Conservation (phyloP, 2,888 invertebrate genomes). For the Schrankia costaestrigalis region DNA sequence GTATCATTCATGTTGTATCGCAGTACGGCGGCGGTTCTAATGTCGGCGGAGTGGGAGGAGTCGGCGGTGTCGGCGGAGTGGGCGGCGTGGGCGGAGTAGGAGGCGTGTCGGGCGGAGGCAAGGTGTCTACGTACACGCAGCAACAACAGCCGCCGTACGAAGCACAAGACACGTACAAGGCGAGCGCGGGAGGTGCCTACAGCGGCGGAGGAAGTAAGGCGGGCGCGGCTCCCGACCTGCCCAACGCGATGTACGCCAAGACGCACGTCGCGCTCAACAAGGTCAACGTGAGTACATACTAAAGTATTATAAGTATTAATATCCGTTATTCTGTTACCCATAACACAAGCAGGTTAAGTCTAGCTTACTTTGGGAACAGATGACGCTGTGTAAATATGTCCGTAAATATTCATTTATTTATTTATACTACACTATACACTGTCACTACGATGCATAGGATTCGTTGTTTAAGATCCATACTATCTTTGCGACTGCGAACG, state of each 20-base stretch:
- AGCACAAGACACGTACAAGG: conserved; percentile 67
- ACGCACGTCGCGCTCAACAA: conserved; percentile 93
- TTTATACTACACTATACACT: too few relatives aligned
- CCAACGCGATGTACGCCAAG: conserved; percentile 92
- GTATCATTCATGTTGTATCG: not conserved
- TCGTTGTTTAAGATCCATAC: too few relatives aligned
- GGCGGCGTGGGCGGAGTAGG: conserved; percentile 61
- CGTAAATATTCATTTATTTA: too few relatives aligned
- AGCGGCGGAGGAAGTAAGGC: conserved; percentile 49
- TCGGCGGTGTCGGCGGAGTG: conserved; percentile 55
- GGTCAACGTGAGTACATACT: conserved; percentile 87
- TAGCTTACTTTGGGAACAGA: too few relatives aligned
- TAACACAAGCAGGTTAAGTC: too few relatives aligned
- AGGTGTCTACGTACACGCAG: conserved; percentile 60
- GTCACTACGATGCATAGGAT: too few relatives aligned
- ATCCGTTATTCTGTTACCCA: too few relatives aligned
- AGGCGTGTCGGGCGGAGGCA: conserved; percentile 66
- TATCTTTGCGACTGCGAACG: too few relatives aligned
- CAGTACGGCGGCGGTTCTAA: conserved; percentile 69
- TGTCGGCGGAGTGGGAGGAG: conserved; percentile 56
- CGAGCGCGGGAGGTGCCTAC: conserved; percentile 63
- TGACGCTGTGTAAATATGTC: too few relatives aligned
- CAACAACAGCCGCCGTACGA: conserved; percentile 68
- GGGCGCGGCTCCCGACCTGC: conserved; percentile 85
- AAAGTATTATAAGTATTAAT: not conserved